Percentiles rank a stretch among this genome's conserved stretches.
These are phyloP conservation scores for Chascanopsetta lugubris DNA, from an alignment of 2,113 vertebrate genomes.

Conservation along the genomic window DNA sequence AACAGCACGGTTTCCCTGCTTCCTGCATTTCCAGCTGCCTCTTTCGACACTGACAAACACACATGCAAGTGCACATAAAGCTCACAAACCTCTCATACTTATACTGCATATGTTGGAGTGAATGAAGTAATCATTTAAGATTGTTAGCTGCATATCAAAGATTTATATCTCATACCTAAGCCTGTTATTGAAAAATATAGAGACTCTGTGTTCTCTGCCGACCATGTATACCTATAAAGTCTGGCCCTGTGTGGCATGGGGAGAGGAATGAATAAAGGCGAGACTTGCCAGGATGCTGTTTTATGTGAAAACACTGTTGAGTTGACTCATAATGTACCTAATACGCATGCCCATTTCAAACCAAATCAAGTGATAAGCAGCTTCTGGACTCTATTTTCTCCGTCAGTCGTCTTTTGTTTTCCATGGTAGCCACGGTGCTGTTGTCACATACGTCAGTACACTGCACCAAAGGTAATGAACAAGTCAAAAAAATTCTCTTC, in stretches of 20 bases:
- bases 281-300: conserved; percentile 59
- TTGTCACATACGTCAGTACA: neutral
- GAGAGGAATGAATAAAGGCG: conserved; percentile 47
- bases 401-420: neutral
- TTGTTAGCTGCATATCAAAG: conserved; percentile 65
- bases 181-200: conserved; percentile 62
- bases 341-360: conserved; percentile 32
- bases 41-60: conserved; percentile 7
- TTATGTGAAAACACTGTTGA: conserved; percentile 52
- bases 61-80: conserved; percentile 6
- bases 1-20: conserved; percentile 76
- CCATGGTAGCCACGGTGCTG: neutral
- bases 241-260: conserved; percentile 40
- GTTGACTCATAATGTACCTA: conserved; percentile 16
- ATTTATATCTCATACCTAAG: conserved; percentile 62
- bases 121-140: conserved; percentile 68
- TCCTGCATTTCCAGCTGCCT: conserved; percentile 69
- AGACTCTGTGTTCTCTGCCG: conserved; percentile 54
- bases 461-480: neutral
- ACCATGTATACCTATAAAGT: conserved; percentile 55
- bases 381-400: neutral
- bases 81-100: neutral
- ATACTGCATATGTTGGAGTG: conserved; percentile 2
- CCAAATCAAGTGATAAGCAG: neutral
- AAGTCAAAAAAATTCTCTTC: neutral